phyloP scores from a whole-genome alignment of 53 echinoderm and acorn worm species.

The Patiria pectinifera region DNA sequence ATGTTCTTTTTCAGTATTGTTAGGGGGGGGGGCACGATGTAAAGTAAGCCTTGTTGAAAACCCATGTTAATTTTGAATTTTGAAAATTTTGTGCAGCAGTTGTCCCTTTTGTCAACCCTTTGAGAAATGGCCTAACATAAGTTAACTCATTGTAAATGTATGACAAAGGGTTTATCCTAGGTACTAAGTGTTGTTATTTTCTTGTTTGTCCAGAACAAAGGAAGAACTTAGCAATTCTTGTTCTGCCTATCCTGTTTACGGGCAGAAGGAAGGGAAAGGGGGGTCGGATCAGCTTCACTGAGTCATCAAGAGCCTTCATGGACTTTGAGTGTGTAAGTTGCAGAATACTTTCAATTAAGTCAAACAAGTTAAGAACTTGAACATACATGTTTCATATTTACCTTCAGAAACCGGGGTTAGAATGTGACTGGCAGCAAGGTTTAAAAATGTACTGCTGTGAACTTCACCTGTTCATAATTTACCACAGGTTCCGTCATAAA shows the following conservation, averaged over 20 bases:
- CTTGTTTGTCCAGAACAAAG: conserved; percentile 1
- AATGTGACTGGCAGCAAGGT: neutral
- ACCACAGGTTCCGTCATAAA: too few relatives aligned
- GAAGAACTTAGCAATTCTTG: conserved; percentile 1
- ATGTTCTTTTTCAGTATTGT: too few relatives aligned
- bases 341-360: neutral
- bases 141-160: neutral
- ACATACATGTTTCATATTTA: neutral
- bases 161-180: neutral
- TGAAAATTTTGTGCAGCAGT: too few relatives aligned
- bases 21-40: too few relatives aligned
- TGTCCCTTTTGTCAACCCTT: neutral
- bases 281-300: neutral
- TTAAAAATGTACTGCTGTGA: neutral
- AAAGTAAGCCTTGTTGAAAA: neutral
- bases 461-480: neutral
- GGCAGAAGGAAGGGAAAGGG: conserved; percentile 33
- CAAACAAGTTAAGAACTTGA: neutral
- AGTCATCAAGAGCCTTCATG: conserved; percentile 22
- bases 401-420: neutral
- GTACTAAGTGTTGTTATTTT: neutral
- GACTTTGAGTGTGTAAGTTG: conserved; percentile 39
- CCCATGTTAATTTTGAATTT: neutral
- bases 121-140: too few relatives aligned
- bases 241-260: conserved; percentile 10